phyloP scores from a whole-genome alignment of 2,888 invertebrate species.

The Caenorhabditis parvicauda region DNA sequence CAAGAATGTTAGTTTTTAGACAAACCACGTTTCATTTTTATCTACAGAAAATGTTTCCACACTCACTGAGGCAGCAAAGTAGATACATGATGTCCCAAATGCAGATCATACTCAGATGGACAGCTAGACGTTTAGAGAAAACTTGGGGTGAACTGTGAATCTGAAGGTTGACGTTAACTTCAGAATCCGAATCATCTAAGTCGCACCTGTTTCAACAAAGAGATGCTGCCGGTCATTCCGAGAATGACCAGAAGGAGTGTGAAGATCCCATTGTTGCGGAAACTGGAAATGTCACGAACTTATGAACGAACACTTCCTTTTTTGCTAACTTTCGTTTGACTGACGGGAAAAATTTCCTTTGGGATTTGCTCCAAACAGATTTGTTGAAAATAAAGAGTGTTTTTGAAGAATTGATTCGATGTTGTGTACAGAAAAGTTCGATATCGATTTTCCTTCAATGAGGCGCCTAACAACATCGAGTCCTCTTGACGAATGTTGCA shows the following conservation, averaged over 20 bases:
- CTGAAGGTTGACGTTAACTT: conserved; percentile 20
- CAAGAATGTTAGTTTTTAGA: no score
- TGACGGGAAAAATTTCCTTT: no score
- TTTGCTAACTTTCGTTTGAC: conserved; percentile 3
- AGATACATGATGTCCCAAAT: conserved; percentile 55
- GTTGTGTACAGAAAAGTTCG: no score
- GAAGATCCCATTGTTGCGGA: conserved; percentile 50
- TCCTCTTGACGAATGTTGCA: no score
- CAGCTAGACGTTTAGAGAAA: conserved; percentile 56
- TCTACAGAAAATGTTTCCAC: no score
- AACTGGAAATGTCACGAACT: conserved; percentile 25
- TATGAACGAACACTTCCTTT: conserved; percentile 2
- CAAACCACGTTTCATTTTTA: no score
- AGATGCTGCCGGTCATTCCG: conserved; percentile 50
- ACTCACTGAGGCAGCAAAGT: conserved; percentile 52
- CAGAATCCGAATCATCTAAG: not conserved
- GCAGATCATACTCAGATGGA: conserved; percentile 57
- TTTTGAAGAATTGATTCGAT: no score
- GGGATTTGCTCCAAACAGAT: no score
- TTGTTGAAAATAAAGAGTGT: no score
- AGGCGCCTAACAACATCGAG: no score
- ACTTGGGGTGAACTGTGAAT: conserved; percentile 51
- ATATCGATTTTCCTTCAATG: no score
- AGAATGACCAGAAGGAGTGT: conserved; percentile 50
- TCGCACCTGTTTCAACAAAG: conserved; percentile 51